phyloP scores from a whole-genome alignment of 1,140 invertebrate genomes.

The Zaprionus capensis region DNA sequence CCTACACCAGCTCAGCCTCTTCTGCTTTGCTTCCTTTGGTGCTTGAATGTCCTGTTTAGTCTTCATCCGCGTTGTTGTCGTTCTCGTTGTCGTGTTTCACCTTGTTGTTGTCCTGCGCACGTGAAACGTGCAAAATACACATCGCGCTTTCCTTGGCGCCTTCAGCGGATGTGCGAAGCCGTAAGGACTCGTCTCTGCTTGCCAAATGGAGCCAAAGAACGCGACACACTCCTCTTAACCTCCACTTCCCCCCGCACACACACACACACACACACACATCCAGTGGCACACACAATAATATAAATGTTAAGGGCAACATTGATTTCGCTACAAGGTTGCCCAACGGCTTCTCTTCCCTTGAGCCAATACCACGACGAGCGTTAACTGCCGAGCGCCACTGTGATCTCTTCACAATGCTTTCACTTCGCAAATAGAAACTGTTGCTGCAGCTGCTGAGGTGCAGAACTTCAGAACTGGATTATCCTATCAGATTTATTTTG shows the following conservation, averaged over 20 bases:
- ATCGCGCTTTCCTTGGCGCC: conserved; percentile 5
- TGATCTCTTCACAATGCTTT: neutral
- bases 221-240: neutral
- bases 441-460: neutral
- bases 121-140: conserved; percentile 38
- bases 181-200: conserved; percentile 1
- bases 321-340: conserved; percentile 13
- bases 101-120: neutral
- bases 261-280: neutral
- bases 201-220: conserved; percentile 19
- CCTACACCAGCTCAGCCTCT: neutral
- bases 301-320: conserved; percentile 1
- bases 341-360: conserved; percentile 3
- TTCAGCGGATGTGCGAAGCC: conserved; percentile 4
- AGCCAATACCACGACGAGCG: neutral
- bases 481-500: neutral
- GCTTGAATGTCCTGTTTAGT: conserved; percentile 6
- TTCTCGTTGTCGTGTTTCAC: conserved; percentile 6
- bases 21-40: neutral
- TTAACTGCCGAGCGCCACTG: neutral
- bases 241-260: neutral
- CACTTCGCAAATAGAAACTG: neutral
- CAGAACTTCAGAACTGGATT: neutral
- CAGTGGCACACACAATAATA: neutral
- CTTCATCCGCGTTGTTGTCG: conserved; percentile 6